Conservation (phyloP, 2,113 vertebrate species). For the Accipiter virgatus region DNA sequence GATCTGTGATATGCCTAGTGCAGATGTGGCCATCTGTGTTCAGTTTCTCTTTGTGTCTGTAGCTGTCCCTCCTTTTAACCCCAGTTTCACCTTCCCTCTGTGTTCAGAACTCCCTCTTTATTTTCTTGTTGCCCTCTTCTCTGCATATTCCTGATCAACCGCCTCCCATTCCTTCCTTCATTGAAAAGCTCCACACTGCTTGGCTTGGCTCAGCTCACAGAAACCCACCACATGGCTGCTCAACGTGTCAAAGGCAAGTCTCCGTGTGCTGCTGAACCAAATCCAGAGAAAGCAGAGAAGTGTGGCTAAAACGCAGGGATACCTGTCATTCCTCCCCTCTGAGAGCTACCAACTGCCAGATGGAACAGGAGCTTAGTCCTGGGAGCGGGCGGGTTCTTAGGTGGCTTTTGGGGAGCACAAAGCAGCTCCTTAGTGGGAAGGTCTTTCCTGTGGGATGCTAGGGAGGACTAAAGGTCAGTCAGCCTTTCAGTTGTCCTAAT, state of each 20-base stretch:
- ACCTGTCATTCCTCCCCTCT: not conserved
- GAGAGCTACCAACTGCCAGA: not conserved
- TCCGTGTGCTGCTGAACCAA: not conserved
- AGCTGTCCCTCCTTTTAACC: not conserved
- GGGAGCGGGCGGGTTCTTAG: not conserved
- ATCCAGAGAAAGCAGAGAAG: not conserved
- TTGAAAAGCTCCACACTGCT: not conserved
- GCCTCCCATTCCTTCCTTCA: not conserved
- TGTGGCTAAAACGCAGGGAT: rapidly evolving
- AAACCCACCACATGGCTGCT: not conserved
- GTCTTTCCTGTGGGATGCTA: not conserved
- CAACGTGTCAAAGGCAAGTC: not conserved
- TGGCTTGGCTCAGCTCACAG: not conserved
- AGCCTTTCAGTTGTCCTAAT: not conserved
- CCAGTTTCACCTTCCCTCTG: not conserved
- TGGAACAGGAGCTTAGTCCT: not conserved
- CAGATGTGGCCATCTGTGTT: not conserved
- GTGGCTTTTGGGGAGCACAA: not conserved
- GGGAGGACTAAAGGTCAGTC: not conserved
- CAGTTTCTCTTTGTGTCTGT: not conserved
- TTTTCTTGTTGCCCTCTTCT: not conserved
- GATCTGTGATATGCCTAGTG: not conserved
- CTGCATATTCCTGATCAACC: not conserved
- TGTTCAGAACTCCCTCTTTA: not conserved
- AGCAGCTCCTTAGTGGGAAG: not conserved